These are phyloP conservation scores for Halcyon badia DNA, from an alignment of 2,797 vertebrate genomes.

Conservation along the genomic window DNA sequence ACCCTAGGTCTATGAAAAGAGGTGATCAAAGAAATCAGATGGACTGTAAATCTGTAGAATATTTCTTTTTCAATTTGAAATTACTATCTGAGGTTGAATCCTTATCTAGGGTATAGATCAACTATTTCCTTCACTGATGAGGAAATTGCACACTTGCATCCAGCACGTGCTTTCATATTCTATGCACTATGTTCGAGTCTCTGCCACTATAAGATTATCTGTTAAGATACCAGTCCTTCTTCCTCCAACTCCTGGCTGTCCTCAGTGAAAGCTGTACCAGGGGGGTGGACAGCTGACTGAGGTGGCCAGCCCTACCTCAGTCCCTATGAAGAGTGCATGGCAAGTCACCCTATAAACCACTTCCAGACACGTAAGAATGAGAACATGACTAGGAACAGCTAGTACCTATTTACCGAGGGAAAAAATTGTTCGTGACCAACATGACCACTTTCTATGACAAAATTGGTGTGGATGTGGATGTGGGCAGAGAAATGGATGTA, in stretches of 20 bases:
- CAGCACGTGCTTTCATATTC: neutral
- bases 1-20: neutral
- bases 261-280: neutral
- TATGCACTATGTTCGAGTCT: neutral
- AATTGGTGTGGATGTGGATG: neutral
- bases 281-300: neutral
- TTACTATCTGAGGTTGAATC: neutral
- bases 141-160: neutral
- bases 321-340: neutral
- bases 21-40: neutral
- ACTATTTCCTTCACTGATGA: neutral
- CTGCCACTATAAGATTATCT: neutral
- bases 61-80: neutral
- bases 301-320: neutral
- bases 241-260: neutral
- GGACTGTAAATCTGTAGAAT: neutral
- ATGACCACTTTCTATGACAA: neutral
- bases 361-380: neutral
- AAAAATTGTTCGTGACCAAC: neutral
- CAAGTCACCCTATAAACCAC: neutral
- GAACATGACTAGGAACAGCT: neutral
- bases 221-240: neutral
- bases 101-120: accelerated
- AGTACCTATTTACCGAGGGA: neutral
- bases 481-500: neutral